phyloP scores from a whole-genome alignment of 1,140 invertebrate species.

The Conus betulinus region DNA sequence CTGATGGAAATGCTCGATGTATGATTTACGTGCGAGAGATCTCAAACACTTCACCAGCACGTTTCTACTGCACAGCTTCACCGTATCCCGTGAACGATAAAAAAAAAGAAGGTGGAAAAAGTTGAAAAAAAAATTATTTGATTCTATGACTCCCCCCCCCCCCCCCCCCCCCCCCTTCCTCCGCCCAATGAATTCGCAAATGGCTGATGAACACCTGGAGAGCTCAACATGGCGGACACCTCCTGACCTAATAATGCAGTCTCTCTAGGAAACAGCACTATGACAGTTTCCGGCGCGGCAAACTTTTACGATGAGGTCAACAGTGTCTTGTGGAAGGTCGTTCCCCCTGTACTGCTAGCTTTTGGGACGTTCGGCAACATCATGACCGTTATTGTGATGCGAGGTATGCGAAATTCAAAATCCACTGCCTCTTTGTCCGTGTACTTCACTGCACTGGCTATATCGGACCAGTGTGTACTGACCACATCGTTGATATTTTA shows the following conservation, averaged over 20 bases:
- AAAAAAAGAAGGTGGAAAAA: too few species aligned
- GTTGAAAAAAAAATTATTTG: too few species aligned
- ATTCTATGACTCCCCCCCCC: too few species aligned
- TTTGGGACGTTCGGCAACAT: neutral
- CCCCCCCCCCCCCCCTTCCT: too few species aligned
- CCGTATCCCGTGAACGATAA: too few species aligned
- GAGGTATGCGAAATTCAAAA: neutral
- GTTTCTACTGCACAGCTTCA: too few species aligned
- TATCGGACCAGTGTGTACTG: neutral
- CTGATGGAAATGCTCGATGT: too few species aligned
- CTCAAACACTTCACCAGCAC: too few species aligned
- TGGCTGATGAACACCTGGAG: neutral
- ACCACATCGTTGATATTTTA: neutral
- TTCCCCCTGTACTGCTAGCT: neutral
- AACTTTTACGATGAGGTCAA: neutral
- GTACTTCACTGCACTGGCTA: constrained; percentile 9
- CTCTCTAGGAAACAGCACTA: neutral
- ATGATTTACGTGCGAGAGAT: too few species aligned
- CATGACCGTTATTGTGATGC: neutral
- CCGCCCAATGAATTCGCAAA: too few species aligned
- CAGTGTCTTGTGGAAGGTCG: neutral
- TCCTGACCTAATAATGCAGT: neutral
- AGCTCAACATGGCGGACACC: neutral
- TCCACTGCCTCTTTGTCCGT: neutral
- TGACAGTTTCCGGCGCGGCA: neutral